Evolutionary conservation across 1,140 invertebrate species (phyloP).

Genomic region (Macrotrachela quadricornifera): DNA sequence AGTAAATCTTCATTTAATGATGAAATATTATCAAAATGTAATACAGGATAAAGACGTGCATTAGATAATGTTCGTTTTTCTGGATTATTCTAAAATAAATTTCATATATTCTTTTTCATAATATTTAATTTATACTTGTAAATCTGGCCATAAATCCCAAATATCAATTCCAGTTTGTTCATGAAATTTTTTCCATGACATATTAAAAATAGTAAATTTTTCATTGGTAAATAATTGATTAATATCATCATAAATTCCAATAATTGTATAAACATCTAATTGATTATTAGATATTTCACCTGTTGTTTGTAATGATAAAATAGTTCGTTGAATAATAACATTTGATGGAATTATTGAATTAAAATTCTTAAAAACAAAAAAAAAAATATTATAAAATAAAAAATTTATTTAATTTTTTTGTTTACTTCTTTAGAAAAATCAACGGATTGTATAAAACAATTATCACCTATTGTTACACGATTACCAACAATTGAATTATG

Average conservation of each 20-base stretch:
- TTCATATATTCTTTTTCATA: too few relatives aligned
- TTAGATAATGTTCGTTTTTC: constrained; percentile 10
- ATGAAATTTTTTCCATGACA: constrained; percentile 21
- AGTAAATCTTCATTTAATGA: constrained; percentile 10
- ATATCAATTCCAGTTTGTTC: constrained; percentile 20
- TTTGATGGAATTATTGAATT: neutral
- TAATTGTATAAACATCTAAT: neutral
- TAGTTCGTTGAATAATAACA: neutral
- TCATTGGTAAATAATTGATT: constrained; percentile 18
- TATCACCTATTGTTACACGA: too few relatives aligned
- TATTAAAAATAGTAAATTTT: constrained; percentile 13
- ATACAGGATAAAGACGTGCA: constrained; percentile 26
- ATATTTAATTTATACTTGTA: too few relatives aligned
- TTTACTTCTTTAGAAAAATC: too few relatives aligned
- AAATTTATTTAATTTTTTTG: neutral
- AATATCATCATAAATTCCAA: constrained; percentile 6
- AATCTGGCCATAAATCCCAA: constrained; percentile 24
- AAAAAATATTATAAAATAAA: neutral
- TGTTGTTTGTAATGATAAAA: too few relatives aligned
- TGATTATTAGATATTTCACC: neutral
- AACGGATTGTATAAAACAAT: too few relatives aligned
- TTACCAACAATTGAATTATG: too few relatives aligned
- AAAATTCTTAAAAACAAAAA: neutral
- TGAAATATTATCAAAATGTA: constrained; percentile 14
- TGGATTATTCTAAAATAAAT: neutral